Percentiles rank a stretch among this genome's conserved stretches.
These are phyloP conservation scores for Cryptus armator DNA, from an alignment of 2,888 invertebrate species.

Conservation along the genomic window DNA sequence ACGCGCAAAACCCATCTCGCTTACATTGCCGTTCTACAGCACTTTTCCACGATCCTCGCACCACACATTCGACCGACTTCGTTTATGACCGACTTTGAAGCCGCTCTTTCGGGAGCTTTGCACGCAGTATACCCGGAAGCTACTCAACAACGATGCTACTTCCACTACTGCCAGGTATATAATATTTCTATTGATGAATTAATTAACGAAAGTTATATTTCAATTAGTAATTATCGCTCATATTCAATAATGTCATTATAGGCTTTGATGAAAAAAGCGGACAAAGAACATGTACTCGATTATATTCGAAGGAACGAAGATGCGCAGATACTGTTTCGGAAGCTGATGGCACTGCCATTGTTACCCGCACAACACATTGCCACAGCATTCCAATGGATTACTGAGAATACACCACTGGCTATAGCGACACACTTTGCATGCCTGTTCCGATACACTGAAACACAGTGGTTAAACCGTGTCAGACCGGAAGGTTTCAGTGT, in stretches of 20 bases:
- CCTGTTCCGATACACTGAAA: background rate
- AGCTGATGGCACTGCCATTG: background rate
- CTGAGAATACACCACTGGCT: background rate
- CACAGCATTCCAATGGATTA: background rate
- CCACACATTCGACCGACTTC: constrained; percentile 19
- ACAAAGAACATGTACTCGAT: background rate
- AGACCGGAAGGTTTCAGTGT: background rate
- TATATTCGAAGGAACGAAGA: background rate
- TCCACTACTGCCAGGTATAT: constrained; percentile 22
- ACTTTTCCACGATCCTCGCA: constrained; percentile 24
- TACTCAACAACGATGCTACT: background rate
- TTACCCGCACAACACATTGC: background rate
- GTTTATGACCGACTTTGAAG: constrained; percentile 23
- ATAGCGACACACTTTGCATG: background rate
- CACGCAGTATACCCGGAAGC: background rate
- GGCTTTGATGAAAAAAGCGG: constrained; percentile 15
- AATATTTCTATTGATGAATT: background rate
- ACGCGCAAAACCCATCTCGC: constrained; percentile 6
- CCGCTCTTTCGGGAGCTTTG: background rate
- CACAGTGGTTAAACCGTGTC: background rate
- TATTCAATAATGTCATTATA: background rate
- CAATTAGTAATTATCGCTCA: no score
- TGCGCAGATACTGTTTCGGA: background rate
- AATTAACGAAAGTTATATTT: no score
- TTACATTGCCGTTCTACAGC: constrained; percentile 28